Evolutionary conservation across 2,113 vertebrate genomes (phyloP), one percentile per base, ranked within the genome.

Genomic region (Ciconia boyciana): DNA sequence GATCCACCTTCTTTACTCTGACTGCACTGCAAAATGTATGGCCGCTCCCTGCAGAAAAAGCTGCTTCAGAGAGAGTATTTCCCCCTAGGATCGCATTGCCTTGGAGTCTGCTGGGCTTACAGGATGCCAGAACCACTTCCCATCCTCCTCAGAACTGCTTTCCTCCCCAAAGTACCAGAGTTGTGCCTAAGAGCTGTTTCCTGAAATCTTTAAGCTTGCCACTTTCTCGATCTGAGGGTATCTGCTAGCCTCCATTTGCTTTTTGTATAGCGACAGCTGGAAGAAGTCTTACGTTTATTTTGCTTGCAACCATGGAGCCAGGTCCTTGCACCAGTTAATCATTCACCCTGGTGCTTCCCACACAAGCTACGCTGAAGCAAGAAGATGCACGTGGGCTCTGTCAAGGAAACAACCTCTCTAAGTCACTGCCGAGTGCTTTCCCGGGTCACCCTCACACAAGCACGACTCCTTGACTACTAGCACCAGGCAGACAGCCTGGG

Each of bases 401-500:
- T 43, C 77, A 82, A 75, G 65, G 84, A 65, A 95, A 54, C 17
- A 25, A 2, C 34, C 34, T 58, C 48, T 52, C 71, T 8, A 29
- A 58, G 65, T 3, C 72, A 11, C 82, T 90, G 77, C 90, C 75
- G 71, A 49, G 74, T 3, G 55, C 60, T 48, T 29, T 76, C 65
- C 52, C 3, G 5, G 64, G 78, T 78, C 77, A 84, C 65, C 61
- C 87, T 26, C 83, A n/a, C 43, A 18, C 0, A 0, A 51, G 21
- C 0, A 6, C 2, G 9, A 22, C 34, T 51, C 65, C 49, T 5
- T 8, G 28, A 1, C 29, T 44, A 41, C 64, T 12, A 25, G 21
- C 70, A 70, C 21, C 49, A 11, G 9, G 66, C 55, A 44, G 51
- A 0, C 41, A 74, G 46, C 22, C 68, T 13, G 25, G 5, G 26